A percentile compares a stretch with the other conserved stretches of the same genome.
These are phyloP conservation scores for Lottia scabra DNA, from an alignment of 2,888 invertebrate species.

Conservation along the genomic window DNA sequence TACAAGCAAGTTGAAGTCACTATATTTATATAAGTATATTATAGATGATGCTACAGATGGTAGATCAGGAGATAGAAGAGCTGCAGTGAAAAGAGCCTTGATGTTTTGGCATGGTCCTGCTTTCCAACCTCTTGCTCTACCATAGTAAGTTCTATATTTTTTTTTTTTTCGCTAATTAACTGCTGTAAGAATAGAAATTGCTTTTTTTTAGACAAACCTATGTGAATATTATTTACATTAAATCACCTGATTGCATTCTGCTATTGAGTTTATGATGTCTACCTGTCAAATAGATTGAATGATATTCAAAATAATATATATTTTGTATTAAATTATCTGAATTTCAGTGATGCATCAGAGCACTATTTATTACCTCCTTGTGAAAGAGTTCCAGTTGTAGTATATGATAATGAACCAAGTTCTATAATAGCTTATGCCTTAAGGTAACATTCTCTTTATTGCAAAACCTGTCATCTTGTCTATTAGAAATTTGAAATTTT, in stretches of 20 bases:
- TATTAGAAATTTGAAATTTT: too few relatives aligned
- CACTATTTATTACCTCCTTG: conserved; percentile 77
- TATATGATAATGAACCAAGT: conserved; percentile 84
- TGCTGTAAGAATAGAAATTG: conserved; percentile 74
- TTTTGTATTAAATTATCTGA: too few relatives aligned
- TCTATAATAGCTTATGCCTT: conserved; percentile 88
- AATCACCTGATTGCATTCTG: too few relatives aligned
- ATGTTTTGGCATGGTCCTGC: conserved; percentile 16
- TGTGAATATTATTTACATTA: conserved; percentile 24
- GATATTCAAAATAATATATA: too few relatives aligned
- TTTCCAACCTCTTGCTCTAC: conserved; percentile 28
- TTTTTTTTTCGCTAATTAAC: neutral
- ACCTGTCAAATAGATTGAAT: too few relatives aligned
- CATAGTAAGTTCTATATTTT: conserved; percentile 35
- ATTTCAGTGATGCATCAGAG: conserved; percentile 73
- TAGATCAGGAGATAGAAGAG: conserved; percentile 30
- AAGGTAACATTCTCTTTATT: conserved; percentile 60
- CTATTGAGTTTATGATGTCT: too few relatives aligned
- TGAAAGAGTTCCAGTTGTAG: conserved; percentile 71
- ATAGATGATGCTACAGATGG: conserved; percentile 29
- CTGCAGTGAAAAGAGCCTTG: conserved; percentile 26
- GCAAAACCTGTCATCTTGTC: neutral
- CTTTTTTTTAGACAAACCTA: conserved; percentile 30
- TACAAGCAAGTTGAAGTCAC: too few relatives aligned
- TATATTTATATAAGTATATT: too few relatives aligned